A percentile compares a stretch with the other conserved stretches of the same genome.
These are phyloP conservation scores for Scortum barcoo DNA, from an alignment of 2,113 vertebrate genomes.

Conservation along the genomic window DNA sequence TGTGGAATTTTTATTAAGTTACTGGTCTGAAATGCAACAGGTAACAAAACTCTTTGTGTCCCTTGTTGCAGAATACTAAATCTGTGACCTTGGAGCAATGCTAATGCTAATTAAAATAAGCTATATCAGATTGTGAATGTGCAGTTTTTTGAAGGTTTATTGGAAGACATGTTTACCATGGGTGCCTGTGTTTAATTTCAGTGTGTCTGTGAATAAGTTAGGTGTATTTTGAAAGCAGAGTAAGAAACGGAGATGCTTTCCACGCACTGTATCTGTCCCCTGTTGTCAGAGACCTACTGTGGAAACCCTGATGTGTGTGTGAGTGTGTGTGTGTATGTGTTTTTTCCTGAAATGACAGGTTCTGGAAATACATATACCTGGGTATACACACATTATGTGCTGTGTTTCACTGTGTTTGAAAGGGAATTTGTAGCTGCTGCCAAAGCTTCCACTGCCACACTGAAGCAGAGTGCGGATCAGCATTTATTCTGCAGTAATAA, in stretches of 20 bases:
- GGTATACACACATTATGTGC: constrained; percentile 17
- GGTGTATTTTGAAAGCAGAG: constrained; percentile 32
- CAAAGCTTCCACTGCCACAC: constrained; percentile 30
- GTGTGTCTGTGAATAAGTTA: constrained; percentile 7
- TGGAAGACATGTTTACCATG: background rate
- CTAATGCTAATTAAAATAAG: background rate
- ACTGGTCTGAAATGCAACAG: background rate
- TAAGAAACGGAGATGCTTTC: constrained; percentile 17
- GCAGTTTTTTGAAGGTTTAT: background rate
- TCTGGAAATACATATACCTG: constrained; percentile 60
- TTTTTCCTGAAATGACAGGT: constrained; percentile 54
- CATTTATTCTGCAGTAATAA: constrained; percentile 72
- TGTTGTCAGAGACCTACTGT: constrained; percentile 28
- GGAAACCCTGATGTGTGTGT: constrained; percentile 43
- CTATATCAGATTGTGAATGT: background rate
- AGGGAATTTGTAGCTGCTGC: constrained; percentile 64
- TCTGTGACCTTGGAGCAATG: background rate
- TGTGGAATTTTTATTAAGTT: background rate
- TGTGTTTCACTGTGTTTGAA: constrained; percentile 51
- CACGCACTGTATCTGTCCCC: constrained; percentile 8
- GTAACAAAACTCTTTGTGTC: background rate
- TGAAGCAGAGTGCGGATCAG: constrained; percentile 55
- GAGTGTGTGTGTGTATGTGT: constrained; percentile 9
- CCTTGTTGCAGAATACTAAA: background rate
- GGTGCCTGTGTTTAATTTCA: background rate